Evolutionary conservation across 2,797 vertebrate genomes (phyloP).

Genomic region (Hoplostethus mediterraneus): DNA sequence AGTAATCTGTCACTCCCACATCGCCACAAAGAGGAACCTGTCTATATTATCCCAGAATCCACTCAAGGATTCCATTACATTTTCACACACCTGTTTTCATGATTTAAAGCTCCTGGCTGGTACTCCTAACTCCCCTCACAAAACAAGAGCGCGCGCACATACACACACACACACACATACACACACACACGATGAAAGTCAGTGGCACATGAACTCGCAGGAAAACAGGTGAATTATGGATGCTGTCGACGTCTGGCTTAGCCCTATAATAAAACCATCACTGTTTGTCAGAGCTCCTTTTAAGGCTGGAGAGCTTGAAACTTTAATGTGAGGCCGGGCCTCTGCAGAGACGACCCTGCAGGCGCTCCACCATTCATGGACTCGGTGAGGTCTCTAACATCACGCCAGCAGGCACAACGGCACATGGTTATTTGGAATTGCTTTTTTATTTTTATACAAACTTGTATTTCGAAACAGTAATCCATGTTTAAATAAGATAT

Average conservation of each 20-base stretch:
- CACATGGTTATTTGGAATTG: too few relatives aligned
- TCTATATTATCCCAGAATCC: background rate
- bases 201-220: conserved; percentile 1
- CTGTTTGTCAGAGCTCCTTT: conserved; percentile 6
- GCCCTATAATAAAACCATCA: conserved; percentile 5
- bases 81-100: conserved; percentile 9
- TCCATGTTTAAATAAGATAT: too few relatives aligned
- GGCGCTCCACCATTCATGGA: background rate
- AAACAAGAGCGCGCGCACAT: background rate
- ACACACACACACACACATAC: too few relatives aligned
- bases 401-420: background rate
- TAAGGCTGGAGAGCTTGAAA: conserved; percentile 5
- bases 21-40: background rate
- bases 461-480: too few relatives aligned
- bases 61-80: conserved; percentile 23
- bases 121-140: background rate
- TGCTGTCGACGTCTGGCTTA: conserved; percentile 9
- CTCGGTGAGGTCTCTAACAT: background rate
- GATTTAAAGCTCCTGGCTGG: conserved; percentile 8
- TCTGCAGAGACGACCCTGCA: background rate
- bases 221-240: conserved; percentile 29
- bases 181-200: background rate
- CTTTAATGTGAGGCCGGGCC: background rate
- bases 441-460: too few relatives aligned
- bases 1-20: background rate